Conservation (phyloP, 2,888 invertebrate species). For the Notodonta dromedarius region DNA sequence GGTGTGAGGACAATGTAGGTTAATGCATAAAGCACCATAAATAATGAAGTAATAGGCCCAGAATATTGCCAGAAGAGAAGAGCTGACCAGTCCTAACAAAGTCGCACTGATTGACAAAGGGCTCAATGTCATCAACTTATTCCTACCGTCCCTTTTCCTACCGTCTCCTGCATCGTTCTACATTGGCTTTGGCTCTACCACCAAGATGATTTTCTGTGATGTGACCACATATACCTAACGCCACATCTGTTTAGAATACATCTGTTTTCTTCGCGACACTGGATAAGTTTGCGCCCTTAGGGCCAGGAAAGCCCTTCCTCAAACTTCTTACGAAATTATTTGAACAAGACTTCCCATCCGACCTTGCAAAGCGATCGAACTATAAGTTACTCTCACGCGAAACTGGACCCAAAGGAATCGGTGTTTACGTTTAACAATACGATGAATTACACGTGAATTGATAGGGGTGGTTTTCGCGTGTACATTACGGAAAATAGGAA, state of each 20-base stretch:
- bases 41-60: no score
- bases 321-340: conserved; percentile 79
- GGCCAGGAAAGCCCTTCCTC: conserved; percentile 66
- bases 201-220: no score
- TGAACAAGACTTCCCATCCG: conserved; percentile 58
- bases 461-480: conserved; percentile 53
- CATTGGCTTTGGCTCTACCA: no score
- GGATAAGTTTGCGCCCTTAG: conserved; percentile 70
- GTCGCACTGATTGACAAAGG: no score
- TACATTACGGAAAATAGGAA: conserved; percentile 35
- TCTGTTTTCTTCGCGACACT: conserved; percentile 51
- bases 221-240: conserved; percentile 29
- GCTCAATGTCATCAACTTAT: no score
- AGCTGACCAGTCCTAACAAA: no score
- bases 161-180: no score
- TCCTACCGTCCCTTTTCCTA: no score
- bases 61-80: no score
- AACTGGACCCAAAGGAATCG: conserved; percentile 49
- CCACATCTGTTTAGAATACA: conserved; percentile 40
- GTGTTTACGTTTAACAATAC: conserved; percentile 39
- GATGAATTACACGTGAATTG: conserved; percentile 40
- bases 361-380: conserved; percentile 41
- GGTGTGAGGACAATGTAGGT: no score
- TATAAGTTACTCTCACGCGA: conserved; percentile 47
- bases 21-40: no score